Conservation (phyloP, 2,113 vertebrate genomes). For the Megaceryle maxima region DNA sequence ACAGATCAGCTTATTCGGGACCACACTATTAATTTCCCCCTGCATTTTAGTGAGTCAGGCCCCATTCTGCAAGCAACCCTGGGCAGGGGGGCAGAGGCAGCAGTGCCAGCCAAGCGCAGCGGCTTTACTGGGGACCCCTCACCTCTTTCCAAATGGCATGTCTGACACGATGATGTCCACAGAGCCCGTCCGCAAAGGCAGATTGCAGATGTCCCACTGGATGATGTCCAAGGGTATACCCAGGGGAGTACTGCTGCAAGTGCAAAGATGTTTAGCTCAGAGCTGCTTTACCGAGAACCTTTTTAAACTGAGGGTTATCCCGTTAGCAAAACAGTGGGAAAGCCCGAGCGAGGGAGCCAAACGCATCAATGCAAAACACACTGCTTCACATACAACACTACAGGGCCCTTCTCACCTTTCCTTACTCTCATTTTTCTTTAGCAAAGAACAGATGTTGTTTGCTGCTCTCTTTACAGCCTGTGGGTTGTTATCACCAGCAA, state of each 20-base stretch:
- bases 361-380: neutral
- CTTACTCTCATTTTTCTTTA: slow-evolving; percentile 83
- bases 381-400: neutral
- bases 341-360: neutral
- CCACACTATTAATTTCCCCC: neutral
- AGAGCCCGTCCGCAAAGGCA: slow-evolving; percentile 87
- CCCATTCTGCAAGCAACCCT: accelerated
- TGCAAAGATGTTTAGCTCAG: neutral
- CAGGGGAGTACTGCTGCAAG: slow-evolving; percentile 68
- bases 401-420: slow-evolving; percentile 74
- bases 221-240: slow-evolving; percentile 87
- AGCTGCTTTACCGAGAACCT: neutral
- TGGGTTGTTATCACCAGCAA: slow-evolving; percentile 93
- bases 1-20: accelerated
- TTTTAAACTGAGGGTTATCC: neutral
- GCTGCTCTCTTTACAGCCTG: slow-evolving; percentile 91
- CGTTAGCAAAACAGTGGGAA: neutral
- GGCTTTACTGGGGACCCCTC: neutral
- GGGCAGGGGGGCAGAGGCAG: accelerated
- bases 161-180: slow-evolving; percentile 92
- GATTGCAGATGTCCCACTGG: slow-evolving; percentile 89
- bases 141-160: slow-evolving; percentile 99
- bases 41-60: neutral
- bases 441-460: slow-evolving; percentile 89
- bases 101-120: accelerated